Evolutionary conservation across 2,797 vertebrate species (phyloP).

Genomic region (Phrynocephalus guinanensis): DNA sequence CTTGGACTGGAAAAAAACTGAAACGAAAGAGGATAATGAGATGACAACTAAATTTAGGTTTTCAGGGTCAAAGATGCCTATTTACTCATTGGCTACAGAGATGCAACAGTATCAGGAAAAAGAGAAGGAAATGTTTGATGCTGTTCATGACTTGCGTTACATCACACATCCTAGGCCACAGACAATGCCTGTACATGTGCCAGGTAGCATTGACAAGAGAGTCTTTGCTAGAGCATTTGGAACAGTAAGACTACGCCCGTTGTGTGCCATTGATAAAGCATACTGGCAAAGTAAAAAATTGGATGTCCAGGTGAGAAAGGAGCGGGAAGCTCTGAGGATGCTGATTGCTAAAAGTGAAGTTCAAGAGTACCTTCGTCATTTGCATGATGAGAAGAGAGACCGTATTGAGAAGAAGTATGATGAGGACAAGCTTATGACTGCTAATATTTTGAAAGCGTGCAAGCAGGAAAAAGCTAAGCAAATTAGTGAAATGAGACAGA

Average conservation of each 20-base stretch:
- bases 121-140: conserved; percentile 39
- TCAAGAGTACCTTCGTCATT: conserved; percentile 14
- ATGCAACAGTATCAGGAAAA: conserved; percentile 47
- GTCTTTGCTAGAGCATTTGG: conserved; percentile 33
- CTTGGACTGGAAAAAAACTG: conserved; percentile 13
- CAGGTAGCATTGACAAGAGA: conserved; percentile 35
- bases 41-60: conserved; percentile 53
- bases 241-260: conserved; percentile 54
- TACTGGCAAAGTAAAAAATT: conserved; percentile 50
- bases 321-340: conserved; percentile 21
- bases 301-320: conserved; percentile 35
- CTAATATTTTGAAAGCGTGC: conserved; percentile 41
- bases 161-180: neutral
- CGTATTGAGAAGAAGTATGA: conserved; percentile 25
- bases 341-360: conserved; percentile 33
- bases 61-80: conserved; percentile 59
- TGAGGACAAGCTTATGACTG: conserved; percentile 38
- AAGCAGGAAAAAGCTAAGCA: conserved; percentile 49
- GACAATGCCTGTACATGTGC: neutral
- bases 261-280: conserved; percentile 68
- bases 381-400: conserved; percentile 40
- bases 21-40: conserved; percentile 31
- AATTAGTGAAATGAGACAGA: conserved; percentile 61
- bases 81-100: conserved; percentile 57
- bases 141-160: conserved; percentile 47